A percentile compares a stretch with the other conserved stretches of the same genome.
phyloP scores from a whole-genome alignment of 2,888 invertebrate genomes.

The Furcula furcula region DNA sequence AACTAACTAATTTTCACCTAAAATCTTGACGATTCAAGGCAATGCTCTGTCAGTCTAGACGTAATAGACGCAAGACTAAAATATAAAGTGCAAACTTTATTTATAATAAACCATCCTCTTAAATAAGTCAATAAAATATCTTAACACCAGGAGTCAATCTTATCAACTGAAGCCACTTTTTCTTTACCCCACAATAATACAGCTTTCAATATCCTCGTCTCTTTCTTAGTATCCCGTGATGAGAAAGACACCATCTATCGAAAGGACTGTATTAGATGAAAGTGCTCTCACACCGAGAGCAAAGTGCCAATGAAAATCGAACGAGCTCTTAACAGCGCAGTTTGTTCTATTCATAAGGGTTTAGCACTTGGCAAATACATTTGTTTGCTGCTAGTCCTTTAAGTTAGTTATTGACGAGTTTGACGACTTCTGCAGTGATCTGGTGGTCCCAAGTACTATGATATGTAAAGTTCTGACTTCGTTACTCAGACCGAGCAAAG shows the following conservation, averaged over 20 bases:
- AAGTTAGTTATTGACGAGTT: too few relatives aligned
- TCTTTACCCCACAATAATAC: conserved; percentile 9
- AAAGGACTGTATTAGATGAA: conserved; percentile 19
- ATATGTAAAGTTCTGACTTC: too few relatives aligned
- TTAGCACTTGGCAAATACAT: conserved; percentile 44
- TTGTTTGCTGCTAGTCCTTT: too few relatives aligned
- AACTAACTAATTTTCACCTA: too few relatives aligned
- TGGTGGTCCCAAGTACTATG: too few relatives aligned
- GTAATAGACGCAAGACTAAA: conserved; percentile 12
- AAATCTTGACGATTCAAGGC: too few relatives aligned
- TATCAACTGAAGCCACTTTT: conserved; percentile 20
- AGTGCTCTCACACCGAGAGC: conserved; percentile 18
- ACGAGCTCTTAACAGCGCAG: conserved; percentile 37
- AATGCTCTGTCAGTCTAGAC: too few relatives aligned
- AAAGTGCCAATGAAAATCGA: conserved; percentile 42
- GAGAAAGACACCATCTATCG: conserved; percentile 19
- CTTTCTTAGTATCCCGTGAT: conserved; percentile 4
- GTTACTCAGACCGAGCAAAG: too few relatives aligned
- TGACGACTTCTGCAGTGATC: too few relatives aligned
- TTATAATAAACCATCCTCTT: conserved; percentile 28
- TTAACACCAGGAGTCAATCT: conserved; percentile 32
- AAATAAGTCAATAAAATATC: conserved; percentile 56
- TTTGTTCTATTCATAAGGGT: conserved; percentile 41
- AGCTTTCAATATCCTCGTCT: conserved; percentile 9
- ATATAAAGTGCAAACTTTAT: conserved; percentile 18